Percentiles rank a stretch among this genome's conserved stretches.
phyloP scores from a whole-genome alignment of 2,113 vertebrate genomes.

The Laterallus jamaicensis region DNA sequence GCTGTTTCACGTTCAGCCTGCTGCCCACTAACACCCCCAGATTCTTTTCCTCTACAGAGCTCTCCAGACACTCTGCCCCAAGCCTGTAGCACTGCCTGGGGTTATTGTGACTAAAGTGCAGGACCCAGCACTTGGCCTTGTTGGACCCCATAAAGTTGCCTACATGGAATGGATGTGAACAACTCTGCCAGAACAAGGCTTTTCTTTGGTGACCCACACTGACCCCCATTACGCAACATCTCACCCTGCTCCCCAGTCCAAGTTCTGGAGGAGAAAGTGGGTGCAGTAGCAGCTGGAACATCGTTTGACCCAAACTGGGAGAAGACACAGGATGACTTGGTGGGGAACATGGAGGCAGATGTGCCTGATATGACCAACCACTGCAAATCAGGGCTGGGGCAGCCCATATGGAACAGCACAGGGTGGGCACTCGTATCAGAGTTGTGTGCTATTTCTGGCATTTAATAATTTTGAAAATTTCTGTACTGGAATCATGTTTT shows the following conservation, averaged over 20 bases:
- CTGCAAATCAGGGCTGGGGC: neutral
- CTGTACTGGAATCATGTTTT: neutral
- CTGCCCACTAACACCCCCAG: too few species aligned
- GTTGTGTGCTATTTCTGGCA: neutral
- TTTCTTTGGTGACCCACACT: neutral
- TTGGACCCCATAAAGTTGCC: too few species aligned
- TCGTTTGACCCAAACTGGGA: neutral
- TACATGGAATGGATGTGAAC: neutral
- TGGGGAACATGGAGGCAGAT: neutral
- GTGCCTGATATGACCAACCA: neutral
- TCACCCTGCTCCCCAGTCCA: neutral
- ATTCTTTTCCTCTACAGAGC: too few species aligned
- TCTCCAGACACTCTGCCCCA: too few species aligned
- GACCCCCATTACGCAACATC: neutral
- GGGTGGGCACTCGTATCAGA: neutral
- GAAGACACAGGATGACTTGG: fast-evolving
- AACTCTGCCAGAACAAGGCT: neutral
- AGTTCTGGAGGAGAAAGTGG: neutral
- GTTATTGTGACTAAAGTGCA: too few species aligned
- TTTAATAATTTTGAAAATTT: neutral
- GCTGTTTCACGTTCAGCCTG: too few species aligned
- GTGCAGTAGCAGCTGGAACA: neutral
- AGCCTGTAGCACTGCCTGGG: too few species aligned
- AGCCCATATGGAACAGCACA: neutral
- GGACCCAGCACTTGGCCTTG: too few species aligned